Percentiles rank a stretch among this genome's conserved stretches.
phyloP scores from a whole-genome alignment of 2,888 invertebrate genomes.

The Trichopria drosophilae region DNA sequence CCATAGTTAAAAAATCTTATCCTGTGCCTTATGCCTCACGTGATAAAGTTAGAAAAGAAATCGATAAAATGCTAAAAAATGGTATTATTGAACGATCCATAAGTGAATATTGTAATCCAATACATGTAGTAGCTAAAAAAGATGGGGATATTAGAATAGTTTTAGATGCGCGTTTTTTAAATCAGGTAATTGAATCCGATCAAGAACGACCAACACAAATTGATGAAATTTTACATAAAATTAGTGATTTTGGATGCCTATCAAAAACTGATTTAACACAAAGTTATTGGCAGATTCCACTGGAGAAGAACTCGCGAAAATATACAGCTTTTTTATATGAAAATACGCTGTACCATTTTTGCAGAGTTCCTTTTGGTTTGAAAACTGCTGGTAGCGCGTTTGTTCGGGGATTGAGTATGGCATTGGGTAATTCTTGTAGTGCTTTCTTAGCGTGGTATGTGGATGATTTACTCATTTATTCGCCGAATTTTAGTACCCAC shows the following conservation, averaged over 20 bases:
- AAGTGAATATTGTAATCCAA: constrained; percentile 13
- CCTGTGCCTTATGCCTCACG: constrained; percentile 6
- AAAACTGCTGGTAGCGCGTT: constrained; percentile 5
- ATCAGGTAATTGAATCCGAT: constrained; percentile 8
- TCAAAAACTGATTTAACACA: constrained; percentile 11
- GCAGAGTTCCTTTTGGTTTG: too few relatives aligned
- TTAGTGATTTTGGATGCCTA: constrained; percentile 5
- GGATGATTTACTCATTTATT: constrained; percentile 9
- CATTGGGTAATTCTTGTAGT: constrained; percentile 2
- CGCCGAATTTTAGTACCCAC: too few relatives aligned
- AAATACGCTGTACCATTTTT: constrained; percentile 11
- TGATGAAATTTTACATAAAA: constrained; percentile 13
- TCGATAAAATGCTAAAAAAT: constrained; percentile 3
- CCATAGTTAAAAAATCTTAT: constrained; percentile 1
- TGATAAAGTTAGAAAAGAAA: constrained; percentile 4
- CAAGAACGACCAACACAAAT: constrained; percentile 10
- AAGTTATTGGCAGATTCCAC: constrained; percentile 16
- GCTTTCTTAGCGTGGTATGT: not conserved
- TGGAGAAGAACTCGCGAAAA: constrained; percentile 15
- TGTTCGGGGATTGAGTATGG: not conserved
- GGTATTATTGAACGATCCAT: constrained; percentile 14
- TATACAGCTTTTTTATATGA: constrained; percentile 20
- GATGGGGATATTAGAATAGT: constrained; percentile 4
- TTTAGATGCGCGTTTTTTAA: constrained; percentile 9
- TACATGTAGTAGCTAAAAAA: constrained; percentile 9